These are phyloP conservation scores for Dione juno DNA, from an alignment of 2,888 invertebrate genomes.

Conservation along the genomic window DNA sequence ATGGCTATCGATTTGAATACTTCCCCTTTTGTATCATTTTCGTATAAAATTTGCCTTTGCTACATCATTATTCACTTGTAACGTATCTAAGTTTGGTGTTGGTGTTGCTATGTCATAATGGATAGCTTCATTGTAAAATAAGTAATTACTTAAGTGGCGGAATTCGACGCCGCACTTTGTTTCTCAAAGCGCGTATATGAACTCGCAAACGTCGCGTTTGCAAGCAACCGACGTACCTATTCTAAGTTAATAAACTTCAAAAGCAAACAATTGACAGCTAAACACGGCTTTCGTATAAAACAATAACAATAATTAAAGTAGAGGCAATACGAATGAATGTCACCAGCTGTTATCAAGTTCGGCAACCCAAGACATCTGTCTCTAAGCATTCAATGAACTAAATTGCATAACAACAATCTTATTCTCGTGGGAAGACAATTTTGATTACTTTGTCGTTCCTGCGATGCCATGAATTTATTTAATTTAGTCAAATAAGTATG, in stretches of 20 bases:
- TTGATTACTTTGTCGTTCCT: constrained; percentile 60
- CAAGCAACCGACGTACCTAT: not conserved
- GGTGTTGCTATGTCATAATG: too few species aligned
- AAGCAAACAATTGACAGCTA: not conserved
- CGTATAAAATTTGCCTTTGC: constrained; percentile 1
- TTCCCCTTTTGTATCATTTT: constrained; percentile 4
- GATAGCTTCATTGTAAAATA: too few species aligned
- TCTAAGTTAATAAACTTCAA: constrained; percentile 2
- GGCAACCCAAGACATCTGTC: constrained; percentile 40
- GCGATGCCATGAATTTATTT: constrained; percentile 44
- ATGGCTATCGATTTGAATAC: constrained; percentile 36
- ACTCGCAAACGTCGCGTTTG: not conserved
- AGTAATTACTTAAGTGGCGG: too few species aligned
- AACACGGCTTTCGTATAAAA: constrained; percentile 8
- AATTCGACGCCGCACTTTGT: too few species aligned
- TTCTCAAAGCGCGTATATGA: too few species aligned
- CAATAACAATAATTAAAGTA: constrained; percentile 17
- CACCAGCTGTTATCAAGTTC: constrained; percentile 37
- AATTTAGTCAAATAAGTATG: constrained; percentile 14
- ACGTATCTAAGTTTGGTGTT: not conserved
- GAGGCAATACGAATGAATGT: constrained; percentile 16
- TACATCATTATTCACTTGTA: not conserved
- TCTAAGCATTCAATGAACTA: constrained; percentile 49
- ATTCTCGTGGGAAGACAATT: constrained; percentile 70
- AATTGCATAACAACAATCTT: constrained; percentile 64